Conservation (phyloP, 1,140 invertebrate genomes). For the Anastrepha ludens region DNA sequence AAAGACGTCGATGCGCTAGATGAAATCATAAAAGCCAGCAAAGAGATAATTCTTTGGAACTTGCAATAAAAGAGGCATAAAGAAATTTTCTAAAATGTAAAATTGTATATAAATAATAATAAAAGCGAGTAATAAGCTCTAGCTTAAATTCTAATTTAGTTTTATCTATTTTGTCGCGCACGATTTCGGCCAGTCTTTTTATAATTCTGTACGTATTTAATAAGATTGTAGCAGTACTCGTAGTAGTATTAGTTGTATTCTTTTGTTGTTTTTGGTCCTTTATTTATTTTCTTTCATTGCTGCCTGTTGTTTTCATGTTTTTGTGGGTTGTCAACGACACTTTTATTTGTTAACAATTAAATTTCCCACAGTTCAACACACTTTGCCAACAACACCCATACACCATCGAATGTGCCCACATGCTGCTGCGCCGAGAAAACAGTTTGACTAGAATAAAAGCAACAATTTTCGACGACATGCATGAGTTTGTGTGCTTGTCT, state of each 20-base stretch:
- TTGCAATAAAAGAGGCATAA: too few species aligned
- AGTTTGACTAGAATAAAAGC: background rate
- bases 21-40: too few species aligned
- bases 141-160: too few species aligned
- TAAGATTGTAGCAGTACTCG: background rate
- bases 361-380: slow-evolving; percentile 17
- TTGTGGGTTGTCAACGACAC: slow-evolving; percentile 22
- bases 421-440: background rate
- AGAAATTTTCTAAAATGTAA: too few species aligned
- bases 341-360: slow-evolving; percentile 26
- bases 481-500: background rate
- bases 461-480: background rate
- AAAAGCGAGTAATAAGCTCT: too few species aligned
- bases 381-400: background rate
- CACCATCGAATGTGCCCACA: background rate
- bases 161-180: too few species aligned
- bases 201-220: background rate
- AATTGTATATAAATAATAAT: too few species aligned
- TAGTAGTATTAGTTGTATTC: background rate
- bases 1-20: too few species aligned
- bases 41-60: too few species aligned
- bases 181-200: too few species aligned
- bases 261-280: background rate
- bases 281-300: background rate
- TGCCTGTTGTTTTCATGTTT: slow-evolving; percentile 40